These are phyloP conservation scores for Neofelis nebulosa DNA, from an alignment of 2,113 vertebrate species.

Conservation along the genomic window DNA sequence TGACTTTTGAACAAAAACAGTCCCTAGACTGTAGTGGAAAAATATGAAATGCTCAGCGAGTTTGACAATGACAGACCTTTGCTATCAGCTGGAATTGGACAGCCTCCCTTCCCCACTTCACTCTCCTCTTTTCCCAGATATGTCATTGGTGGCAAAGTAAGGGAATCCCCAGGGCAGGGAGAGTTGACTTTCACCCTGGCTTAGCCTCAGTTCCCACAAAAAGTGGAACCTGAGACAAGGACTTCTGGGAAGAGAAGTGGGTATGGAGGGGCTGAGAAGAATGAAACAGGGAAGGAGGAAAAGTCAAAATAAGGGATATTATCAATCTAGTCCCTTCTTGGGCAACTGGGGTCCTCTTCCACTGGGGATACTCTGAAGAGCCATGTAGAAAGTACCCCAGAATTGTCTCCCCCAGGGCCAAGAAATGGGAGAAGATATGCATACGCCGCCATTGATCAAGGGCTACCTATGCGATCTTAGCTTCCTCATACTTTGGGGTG, in stretches of 20 bases:
- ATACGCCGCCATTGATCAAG: not conserved
- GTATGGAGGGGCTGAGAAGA: not conserved
- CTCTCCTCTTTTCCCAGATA: not conserved
- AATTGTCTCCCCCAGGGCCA: not conserved
- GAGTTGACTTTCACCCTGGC: not conserved
- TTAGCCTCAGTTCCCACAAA: not conserved
- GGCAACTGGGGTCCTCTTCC: not conserved
- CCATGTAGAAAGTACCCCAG: not conserved
- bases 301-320: not conserved
- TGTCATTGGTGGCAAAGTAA: not conserved
- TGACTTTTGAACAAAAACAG: not conserved
- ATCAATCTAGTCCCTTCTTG: not conserved
- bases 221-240: not conserved
- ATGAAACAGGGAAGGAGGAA: not conserved
- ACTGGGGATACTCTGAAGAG: not conserved
- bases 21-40: not conserved
- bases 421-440: not conserved
- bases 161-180: not conserved
- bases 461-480: not conserved
- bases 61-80: not conserved
- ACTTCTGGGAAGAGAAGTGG: not conserved
- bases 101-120: not conserved
- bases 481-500: not conserved
- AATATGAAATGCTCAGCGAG: not conserved
- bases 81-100: not conserved